phyloP scores from a whole-genome alignment of 2,888 invertebrate genomes.

The Cryptocephalus primarius region DNA sequence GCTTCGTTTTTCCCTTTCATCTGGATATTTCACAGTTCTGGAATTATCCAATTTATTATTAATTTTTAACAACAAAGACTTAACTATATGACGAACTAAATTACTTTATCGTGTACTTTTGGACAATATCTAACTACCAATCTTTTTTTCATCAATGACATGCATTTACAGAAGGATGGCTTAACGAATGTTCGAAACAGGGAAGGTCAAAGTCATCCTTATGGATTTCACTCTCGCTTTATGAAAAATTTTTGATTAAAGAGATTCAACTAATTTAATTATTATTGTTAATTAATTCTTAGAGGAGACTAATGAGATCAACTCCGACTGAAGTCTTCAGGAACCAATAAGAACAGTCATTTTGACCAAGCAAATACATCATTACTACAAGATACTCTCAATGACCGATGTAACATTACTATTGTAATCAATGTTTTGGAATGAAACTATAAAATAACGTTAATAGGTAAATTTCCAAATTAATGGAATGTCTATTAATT shows the following conservation, averaged over 20 bases:
- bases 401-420: no score
- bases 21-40: conserved; percentile 11
- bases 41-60: conserved; percentile 2
- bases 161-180: conserved; percentile 37
- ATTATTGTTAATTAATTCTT: no score
- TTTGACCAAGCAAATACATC: no score
- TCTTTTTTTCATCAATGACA: conserved; percentile 25
- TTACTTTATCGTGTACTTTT: conserved; percentile 28
- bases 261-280: no score
- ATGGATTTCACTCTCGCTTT: background rate
- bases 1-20: background rate
- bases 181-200: conserved; percentile 20
- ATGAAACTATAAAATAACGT: no score
- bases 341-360: no score
- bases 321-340: no score
- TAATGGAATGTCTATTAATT: background rate
- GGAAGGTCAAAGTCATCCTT: conserved; percentile 6
- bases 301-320: no score
- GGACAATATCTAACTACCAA: conserved; percentile 34
- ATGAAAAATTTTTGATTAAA: no score
- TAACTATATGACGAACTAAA: conserved; percentile 18
- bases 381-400: no score
- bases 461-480: background rate
- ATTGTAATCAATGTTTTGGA: no score
- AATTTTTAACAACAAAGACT: conserved; percentile 12